Evolutionary conservation across 1,140 invertebrate species (phyloP), one percentile per base, ranked within the genome.

Genomic region (Pseudomyrmex pallidus): DNA sequence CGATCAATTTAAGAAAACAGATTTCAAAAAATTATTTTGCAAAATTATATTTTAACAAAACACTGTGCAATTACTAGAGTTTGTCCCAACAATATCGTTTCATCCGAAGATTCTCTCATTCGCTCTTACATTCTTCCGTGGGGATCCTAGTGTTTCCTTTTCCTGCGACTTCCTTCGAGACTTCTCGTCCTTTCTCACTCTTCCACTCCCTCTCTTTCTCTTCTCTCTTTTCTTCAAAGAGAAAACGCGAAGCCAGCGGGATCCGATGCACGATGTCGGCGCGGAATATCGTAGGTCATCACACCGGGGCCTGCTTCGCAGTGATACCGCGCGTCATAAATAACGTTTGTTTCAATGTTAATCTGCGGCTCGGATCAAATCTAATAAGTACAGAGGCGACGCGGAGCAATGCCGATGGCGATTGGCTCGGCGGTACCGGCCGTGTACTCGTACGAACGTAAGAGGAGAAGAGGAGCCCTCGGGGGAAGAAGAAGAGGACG

Each of bases 281-380:
- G 62, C 89, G 90, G 66, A 91, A 89, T 93, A 94, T 93, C 93
- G 88, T 77, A 91, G 93, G 93, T 93, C 92, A 93, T 93, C 91
- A 92, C 90, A 89, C 78, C 84, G 77, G 85, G 74, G 76, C 46
- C 83, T 87, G 89, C 85, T 85, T 89, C 89, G 88, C 90, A 91
- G 91, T 92, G 91, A 93, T 91, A 66, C 90, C 90, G 90, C 87
- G 87, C 87, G 87, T 91, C 92, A 90, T 94, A 94, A 94, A 94
- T 94, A 93, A 94, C 93, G 85, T 93, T 94, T 93, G 92, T 93
- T 93, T 92, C 93, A 91, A 93, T 94, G 91, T 91, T 93, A 94
- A 94, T 94, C 93, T 92, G 73, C 63, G 62, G 84, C 85, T 87
- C 91, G 90, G 92, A 94, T 94, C 93, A 90, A 89, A 93, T 94